Percentiles rank a stretch among this genome's conserved stretches.
phyloP scores from a whole-genome alignment of 2,888 invertebrate genomes.

The Gortyna flavago region DNA sequence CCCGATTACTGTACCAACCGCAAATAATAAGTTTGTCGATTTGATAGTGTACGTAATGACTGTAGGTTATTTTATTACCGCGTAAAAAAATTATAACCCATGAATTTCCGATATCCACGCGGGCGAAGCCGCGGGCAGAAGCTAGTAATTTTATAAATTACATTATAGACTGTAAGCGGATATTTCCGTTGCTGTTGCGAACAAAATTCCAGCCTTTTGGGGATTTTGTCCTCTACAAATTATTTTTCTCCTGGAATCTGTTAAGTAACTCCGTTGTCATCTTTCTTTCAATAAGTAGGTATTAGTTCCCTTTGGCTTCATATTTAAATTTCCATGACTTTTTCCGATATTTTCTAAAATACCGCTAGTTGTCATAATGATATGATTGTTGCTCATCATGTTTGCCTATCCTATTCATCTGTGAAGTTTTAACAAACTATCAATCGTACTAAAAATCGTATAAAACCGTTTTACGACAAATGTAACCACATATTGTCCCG shows the following conservation, averaged over 20 bases:
- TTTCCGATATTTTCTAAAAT: neutral
- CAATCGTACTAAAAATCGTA: neutral
- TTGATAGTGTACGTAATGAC: too few relatives aligned
- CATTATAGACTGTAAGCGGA: slow-evolving; percentile 13
- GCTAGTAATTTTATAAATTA: slow-evolving; percentile 1
- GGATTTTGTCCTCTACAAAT: neutral
- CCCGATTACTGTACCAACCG: too few relatives aligned
- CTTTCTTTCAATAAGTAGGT: neutral
- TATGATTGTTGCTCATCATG: neutral
- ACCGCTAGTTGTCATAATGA: neutral
- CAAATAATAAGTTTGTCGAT: too few relatives aligned
- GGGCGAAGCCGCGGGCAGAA: too few relatives aligned
- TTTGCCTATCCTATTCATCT: neutral
- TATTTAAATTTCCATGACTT: neutral
- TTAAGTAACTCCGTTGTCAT: neutral
- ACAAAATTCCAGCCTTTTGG: neutral
- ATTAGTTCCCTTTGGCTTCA: neutral
- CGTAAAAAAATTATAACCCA: too few relatives aligned
- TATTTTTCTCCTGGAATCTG: neutral
- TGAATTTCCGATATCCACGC: too few relatives aligned
- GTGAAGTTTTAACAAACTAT: neutral
- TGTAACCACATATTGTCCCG: slow-evolving; percentile 11
- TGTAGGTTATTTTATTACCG: too few relatives aligned
- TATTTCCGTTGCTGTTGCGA: slow-evolving; percentile 9
- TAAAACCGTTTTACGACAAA: slow-evolving; percentile 12